phyloP scores from a whole-genome alignment of 2,797 vertebrate species.

The Chiroxiphia lanceolata region DNA sequence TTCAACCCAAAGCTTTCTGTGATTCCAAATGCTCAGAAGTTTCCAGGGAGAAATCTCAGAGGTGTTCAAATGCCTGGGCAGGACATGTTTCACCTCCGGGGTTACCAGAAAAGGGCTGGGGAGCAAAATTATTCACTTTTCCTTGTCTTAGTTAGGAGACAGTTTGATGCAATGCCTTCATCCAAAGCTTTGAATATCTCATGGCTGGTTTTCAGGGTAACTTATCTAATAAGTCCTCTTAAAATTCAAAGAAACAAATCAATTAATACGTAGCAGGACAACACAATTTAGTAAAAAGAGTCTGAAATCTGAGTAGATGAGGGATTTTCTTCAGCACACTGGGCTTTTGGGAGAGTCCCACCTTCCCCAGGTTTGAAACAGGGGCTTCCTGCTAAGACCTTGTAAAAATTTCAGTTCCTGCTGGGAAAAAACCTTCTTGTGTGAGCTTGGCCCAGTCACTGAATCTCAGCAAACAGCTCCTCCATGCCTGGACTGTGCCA shows the following conservation, averaged over 20 bases:
- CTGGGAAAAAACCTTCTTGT: neutral
- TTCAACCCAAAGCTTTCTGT: neutral
- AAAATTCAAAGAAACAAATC: neutral
- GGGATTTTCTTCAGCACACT: neutral
- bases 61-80: neutral
- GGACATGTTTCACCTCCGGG: neutral
- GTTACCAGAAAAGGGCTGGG: neutral
- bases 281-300: neutral
- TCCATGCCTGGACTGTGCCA: neutral
- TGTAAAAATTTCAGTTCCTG: neutral
- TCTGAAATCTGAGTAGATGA: neutral
- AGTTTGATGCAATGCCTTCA: neutral
- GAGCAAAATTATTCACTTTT: neutral
- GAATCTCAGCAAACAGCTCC: neutral
- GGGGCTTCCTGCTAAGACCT: neutral
- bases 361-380: accelerated
- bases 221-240: neutral
- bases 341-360: neutral
- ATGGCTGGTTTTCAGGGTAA: neutral
- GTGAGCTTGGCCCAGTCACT: neutral
- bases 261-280: accelerated
- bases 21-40: neutral
- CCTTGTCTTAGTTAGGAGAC: neutral
- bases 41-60: neutral
- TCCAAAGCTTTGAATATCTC: neutral